Base-by-base conservation (phyloP, 2,113 vertebrate species). In the Zootoca vivipara region DNA sequence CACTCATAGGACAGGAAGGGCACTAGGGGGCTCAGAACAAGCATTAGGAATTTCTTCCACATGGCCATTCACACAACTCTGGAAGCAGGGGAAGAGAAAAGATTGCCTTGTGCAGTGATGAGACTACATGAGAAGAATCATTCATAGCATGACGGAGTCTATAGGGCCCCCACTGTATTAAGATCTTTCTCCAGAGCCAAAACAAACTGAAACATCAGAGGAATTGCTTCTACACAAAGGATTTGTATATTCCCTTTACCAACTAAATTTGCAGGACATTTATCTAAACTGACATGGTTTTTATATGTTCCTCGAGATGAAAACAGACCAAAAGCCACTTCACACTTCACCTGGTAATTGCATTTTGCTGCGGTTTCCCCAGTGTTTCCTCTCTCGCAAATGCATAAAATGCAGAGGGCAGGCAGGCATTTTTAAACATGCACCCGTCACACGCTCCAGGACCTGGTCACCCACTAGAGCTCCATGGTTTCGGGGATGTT, bases 141-240 rank as follows among this genome's bases (percentile, higher is more conserved):
- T 78, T 67, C n/a, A 85, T 0, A 33, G 46, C 70, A 82, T 7
- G 1, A 86, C 74, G 62, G 2, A 52, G 89, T 92, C 88, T 58
- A 90, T 85, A 70, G 85, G 86, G 62, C 12, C 79, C 78, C 22
- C 3, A 58, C 79, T 90, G 85, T 82, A 22, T 10, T 87, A 64
- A 81, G 52, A 33, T 28, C 22, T 78, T 88, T 81, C 85, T 92
- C 89, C 13, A 89, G 58, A 90, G 46, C 58, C 78, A 88, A 82
- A 13, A 90, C 22, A 90, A 93, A 90, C n/a, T n/a, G 7, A 81
- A 88, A n/a, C 33, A 83, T 90, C 81, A 93, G 78, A 74, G 83
- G 52, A 40, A 56, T 79, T 75, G 22, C 35, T 90, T 87, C 91
- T 90, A 83, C 33, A 83, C 33, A 64, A 84, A 86, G 46, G 12